Evolutionary conservation across 2,113 vertebrate genomes (phyloP).

Genomic region (Orycteropus afer): DNA sequence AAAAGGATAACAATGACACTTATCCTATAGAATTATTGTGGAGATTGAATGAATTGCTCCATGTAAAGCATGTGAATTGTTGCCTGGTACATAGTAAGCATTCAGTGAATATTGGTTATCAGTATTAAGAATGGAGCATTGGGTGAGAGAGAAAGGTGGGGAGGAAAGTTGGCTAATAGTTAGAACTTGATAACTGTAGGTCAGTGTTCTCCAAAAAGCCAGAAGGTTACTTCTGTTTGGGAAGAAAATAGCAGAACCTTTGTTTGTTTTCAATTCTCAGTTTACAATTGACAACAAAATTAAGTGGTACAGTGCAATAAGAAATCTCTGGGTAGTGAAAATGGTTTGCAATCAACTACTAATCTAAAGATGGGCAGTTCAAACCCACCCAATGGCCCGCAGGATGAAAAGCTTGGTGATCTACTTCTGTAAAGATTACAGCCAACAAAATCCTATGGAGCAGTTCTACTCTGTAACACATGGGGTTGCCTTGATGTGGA

Average conservation of each 20-base stretch:
- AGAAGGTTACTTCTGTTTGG: background rate
- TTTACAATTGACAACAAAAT: conserved; percentile 25
- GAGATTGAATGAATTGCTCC: background rate
- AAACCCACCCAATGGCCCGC: background rate
- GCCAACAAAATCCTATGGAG: background rate
- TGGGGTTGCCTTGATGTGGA: background rate
- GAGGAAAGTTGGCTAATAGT: background rate
- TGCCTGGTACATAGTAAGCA: background rate
- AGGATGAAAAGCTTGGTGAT: background rate
- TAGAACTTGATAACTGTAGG: background rate
- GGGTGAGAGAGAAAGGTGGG: background rate
- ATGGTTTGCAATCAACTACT: too few relatives aligned
- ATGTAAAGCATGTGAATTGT: background rate
- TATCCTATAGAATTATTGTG: background rate
- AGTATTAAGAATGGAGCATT: background rate
- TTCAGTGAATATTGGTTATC: background rate
- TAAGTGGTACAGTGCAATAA: background rate
- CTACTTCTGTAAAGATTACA: background rate
- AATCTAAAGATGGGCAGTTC: background rate
- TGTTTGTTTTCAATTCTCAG: background rate
- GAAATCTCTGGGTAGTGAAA: background rate
- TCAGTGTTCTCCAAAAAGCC: background rate
- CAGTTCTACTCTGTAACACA: background rate
- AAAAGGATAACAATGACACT: background rate
- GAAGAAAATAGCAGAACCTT: background rate